These are phyloP conservation scores for Nomada goodeniana DNA, from an alignment of 2,888 invertebrate genomes.

Conservation along the genomic window DNA sequence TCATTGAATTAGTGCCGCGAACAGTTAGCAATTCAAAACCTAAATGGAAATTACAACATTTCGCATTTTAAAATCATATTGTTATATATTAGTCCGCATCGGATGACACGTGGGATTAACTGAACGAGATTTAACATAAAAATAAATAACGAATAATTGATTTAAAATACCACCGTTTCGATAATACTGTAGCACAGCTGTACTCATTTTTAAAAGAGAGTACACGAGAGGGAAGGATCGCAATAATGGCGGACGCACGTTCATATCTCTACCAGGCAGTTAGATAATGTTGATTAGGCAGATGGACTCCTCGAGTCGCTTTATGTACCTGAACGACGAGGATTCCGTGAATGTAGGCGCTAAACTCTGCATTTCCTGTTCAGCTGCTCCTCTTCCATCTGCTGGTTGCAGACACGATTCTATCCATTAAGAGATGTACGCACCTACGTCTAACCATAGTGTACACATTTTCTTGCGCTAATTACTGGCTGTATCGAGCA, in stretches of 20 bases:
- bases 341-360: slow-evolving; percentile 53
- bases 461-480: slow-evolving; percentile 42
- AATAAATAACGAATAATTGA: too few species aligned
- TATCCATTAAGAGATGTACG: slow-evolving; percentile 13
- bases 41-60: too few species aligned
- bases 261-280: slow-evolving; percentile 56
- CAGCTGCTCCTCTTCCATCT: slow-evolving; percentile 25
- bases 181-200: too few species aligned
- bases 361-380: slow-evolving; percentile 50
- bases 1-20: too few species aligned
- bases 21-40: too few species aligned
- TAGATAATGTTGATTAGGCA: slow-evolving; percentile 65
- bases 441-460: neutral
- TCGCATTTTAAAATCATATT: too few species aligned
- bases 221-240: slow-evolving; percentile 1
- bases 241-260: slow-evolving; percentile 56
- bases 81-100: too few species aligned
- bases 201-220: too few species aligned
- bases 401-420: neutral
- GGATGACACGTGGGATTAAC: too few species aligned
- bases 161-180: too few species aligned
- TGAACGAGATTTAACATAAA: too few species aligned
- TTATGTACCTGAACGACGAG: slow-evolving; percentile 38
- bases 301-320: slow-evolving; percentile 53
- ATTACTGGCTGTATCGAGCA: slow-evolving; percentile 35